A percentile compares a stretch with the other conserved stretches of the same genome.
Conservation (phyloP, 2,888 invertebrate genomes). For the Sarcophaga caerulescens region DNA sequence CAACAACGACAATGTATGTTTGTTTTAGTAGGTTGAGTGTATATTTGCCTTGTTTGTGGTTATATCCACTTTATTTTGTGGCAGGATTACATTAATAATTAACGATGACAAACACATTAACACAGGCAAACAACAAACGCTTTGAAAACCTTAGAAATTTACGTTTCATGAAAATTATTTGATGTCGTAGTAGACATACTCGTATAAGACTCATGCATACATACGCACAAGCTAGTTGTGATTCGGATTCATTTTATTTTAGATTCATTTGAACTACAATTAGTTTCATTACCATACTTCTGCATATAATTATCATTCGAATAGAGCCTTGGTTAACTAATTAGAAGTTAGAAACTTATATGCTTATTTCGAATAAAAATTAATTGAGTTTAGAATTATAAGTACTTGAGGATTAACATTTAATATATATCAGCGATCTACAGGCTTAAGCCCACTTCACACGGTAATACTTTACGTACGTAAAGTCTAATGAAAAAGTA, state of each 20-base stretch:
- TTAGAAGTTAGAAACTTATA: no score
- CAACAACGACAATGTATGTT: constrained; percentile 55
- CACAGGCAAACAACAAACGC: neutral
- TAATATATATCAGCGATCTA: no score
- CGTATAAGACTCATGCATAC: constrained; percentile 69
- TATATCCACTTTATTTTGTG: constrained; percentile 79
- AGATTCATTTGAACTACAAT: constrained; percentile 72
- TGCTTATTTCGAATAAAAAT: no score
- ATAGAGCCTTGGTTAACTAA: neutral
- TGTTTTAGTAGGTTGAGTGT: constrained; percentile 49
- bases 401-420: no score
- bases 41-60: constrained; percentile 78
- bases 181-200: constrained; percentile 4
- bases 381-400: no score
- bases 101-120: constrained; percentile 37
- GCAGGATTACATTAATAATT: constrained; percentile 77
- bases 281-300: constrained; percentile 78
- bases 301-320: neutral
- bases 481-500: no score
- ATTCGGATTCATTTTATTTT: constrained; percentile 62
- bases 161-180: neutral
- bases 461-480: no score
- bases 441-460: no score
- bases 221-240: constrained; percentile 47
- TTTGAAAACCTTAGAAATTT: constrained; percentile 23